Evolutionary conservation across 1,140 invertebrate genomes (phyloP).

Genomic region (Megalopta genalis): DNA sequence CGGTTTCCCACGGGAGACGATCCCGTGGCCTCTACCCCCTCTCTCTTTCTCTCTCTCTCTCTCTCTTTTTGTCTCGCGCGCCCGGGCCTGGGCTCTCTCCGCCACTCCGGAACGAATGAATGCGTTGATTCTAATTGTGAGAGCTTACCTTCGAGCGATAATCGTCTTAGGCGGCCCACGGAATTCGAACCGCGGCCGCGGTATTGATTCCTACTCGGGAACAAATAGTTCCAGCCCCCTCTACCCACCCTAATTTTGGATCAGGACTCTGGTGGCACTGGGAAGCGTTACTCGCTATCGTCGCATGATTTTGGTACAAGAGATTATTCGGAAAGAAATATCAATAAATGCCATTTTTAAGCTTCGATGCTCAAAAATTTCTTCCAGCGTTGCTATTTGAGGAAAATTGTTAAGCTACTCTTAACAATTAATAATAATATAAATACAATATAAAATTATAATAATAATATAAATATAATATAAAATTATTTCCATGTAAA

Average conservation of each 20-base stretch:
- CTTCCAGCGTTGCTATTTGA: too few relatives aligned
- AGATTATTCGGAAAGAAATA: too few relatives aligned
- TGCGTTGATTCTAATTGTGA: slow-evolving; percentile 43
- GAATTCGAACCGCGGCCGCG: slow-evolving; percentile 19
- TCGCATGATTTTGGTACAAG: background rate
- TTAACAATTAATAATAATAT: too few relatives aligned
- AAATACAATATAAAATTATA: too few relatives aligned
- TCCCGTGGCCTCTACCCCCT: slow-evolving; percentile 3
- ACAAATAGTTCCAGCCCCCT: background rate
- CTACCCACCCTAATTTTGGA: too few relatives aligned
- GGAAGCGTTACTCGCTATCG: background rate
- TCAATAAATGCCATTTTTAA: too few relatives aligned
- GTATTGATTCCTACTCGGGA: slow-evolving; percentile 11
- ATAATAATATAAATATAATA: too few relatives aligned
- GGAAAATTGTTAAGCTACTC: too few relatives aligned
- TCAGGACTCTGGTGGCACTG: background rate
- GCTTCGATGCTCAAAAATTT: too few relatives aligned
- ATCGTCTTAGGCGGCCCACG: slow-evolving; percentile 15
- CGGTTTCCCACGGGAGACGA: slow-evolving; percentile 72
- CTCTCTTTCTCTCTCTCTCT: slow-evolving; percentile 17
- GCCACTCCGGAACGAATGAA: slow-evolving; percentile 13
- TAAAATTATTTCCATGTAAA: too few relatives aligned
- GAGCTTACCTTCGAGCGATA: slow-evolving; percentile 36
- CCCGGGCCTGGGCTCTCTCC: background rate
- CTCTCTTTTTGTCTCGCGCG: slow-evolving; percentile 38